phyloP scores from a whole-genome alignment of 2,888 invertebrate genomes.

The Polia nebulosa region DNA sequence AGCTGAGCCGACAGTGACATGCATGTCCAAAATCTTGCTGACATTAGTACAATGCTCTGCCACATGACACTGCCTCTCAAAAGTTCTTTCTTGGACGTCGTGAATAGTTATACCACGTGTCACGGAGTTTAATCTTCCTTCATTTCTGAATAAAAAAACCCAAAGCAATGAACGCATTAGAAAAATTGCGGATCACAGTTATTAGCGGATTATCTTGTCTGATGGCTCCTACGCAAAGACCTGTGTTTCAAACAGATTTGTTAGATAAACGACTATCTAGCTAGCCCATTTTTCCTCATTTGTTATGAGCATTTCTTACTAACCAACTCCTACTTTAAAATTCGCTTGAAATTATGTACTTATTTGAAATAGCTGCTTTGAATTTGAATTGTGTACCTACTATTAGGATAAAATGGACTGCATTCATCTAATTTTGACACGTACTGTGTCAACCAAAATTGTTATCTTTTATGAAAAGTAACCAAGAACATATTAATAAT shows the following conservation, averaged over 20 bases:
- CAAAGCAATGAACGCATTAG: conserved; percentile 5
- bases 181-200: conserved; percentile 6
- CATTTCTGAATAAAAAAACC: conserved; percentile 4
- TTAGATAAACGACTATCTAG: neutral
- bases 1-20: neutral
- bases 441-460: neutral
- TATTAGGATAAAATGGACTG: too few relatives aligned
- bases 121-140: conserved; percentile 13
- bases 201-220: neutral
- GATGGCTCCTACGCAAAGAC: neutral
- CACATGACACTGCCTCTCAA: conserved; percentile 7
- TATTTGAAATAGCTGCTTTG: too few relatives aligned
- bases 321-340: neutral
- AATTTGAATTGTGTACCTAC: neutral
- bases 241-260: neutral
- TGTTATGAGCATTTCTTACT: neutral
- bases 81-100: conserved; percentile 23
- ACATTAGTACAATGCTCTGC: conserved; percentile 27
- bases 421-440: neutral
- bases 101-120: neutral
- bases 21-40: conserved; percentile 10
- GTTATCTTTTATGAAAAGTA: neutral
- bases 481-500: neutral
- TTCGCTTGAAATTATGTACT: too few relatives aligned
- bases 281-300: neutral